These are phyloP conservation scores for Peucedramus taeniatus DNA, from an alignment of 2,113 vertebrate genomes.

Conservation along the genomic window DNA sequence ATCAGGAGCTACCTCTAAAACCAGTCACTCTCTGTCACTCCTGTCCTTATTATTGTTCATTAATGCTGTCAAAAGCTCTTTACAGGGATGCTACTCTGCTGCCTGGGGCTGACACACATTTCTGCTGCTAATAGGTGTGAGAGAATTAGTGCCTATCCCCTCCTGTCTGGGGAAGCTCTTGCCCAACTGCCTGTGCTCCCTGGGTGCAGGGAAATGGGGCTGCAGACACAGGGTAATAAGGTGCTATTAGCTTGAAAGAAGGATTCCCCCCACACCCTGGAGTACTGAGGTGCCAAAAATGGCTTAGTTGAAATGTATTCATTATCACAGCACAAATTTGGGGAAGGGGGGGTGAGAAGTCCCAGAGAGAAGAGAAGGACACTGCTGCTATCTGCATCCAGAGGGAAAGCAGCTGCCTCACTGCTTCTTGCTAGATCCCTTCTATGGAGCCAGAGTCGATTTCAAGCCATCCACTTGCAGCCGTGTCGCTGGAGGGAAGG, in stretches of 20 bases:
- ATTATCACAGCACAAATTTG: fast-evolving
- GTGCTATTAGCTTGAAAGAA: not conserved
- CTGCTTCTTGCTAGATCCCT: not conserved
- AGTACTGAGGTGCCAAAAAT: not conserved
- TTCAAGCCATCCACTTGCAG: not conserved
- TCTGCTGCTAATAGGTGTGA: fast-evolving
- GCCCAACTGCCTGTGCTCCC: fast-evolving
- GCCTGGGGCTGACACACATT: not conserved
- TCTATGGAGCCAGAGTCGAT: not conserved
- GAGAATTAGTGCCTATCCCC: not conserved
- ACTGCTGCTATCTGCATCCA: not conserved
- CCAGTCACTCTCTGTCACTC: not conserved
- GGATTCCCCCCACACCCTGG: fast-evolving
- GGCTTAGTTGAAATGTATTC: not conserved
- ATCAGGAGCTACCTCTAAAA: not conserved
- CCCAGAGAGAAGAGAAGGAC: not conserved
- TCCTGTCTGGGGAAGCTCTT: not conserved
- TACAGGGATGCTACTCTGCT: not conserved
- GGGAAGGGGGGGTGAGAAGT: not conserved
- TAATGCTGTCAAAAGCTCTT: not conserved
- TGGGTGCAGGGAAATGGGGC: not conserved
- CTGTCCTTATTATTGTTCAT: not conserved
- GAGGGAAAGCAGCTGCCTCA: not conserved
- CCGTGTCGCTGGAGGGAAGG: not conserved
- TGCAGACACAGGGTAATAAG: not conserved